These are phyloP conservation scores for Synergus gifuensis DNA, from an alignment of 2,888 invertebrate species.

Conservation along the genomic window DNA sequence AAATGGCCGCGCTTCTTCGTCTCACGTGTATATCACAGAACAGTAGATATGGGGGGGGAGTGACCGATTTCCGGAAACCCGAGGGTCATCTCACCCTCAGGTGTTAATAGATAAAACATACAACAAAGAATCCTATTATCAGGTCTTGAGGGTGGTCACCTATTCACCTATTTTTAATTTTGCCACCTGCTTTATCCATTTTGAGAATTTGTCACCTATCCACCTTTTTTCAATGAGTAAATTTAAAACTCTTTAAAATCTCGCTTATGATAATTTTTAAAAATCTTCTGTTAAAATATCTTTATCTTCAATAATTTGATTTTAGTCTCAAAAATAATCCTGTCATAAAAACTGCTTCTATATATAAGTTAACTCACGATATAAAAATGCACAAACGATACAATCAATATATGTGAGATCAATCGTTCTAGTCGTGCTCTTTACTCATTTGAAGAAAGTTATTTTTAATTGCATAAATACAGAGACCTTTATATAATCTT, in stretches of 20 bases:
- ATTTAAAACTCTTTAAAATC: no score
- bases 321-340: no score
- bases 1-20: constrained; percentile 12
- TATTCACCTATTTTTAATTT: neutral
- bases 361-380: no score
- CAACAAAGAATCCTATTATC: no score
- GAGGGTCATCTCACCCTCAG: neutral
- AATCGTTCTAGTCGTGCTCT: neutral
- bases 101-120: neutral
- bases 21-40: neutral
- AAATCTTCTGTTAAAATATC: no score
- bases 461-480: neutral
- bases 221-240: no score
- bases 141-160: neutral
- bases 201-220: no score
- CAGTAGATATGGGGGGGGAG: neutral
- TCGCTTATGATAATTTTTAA: no score
- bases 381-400: neutral
- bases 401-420: constrained; percentile 21
- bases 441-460: neutral
- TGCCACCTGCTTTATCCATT: no score
- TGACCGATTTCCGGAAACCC: neutral
- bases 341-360: no score
- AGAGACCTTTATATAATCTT: neutral
- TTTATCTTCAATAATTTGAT: no score